Evolutionary conservation across 1,140 invertebrate genomes (phyloP), one percentile per base, ranked within the genome.

Genomic region (Platyscapa corneri): DNA sequence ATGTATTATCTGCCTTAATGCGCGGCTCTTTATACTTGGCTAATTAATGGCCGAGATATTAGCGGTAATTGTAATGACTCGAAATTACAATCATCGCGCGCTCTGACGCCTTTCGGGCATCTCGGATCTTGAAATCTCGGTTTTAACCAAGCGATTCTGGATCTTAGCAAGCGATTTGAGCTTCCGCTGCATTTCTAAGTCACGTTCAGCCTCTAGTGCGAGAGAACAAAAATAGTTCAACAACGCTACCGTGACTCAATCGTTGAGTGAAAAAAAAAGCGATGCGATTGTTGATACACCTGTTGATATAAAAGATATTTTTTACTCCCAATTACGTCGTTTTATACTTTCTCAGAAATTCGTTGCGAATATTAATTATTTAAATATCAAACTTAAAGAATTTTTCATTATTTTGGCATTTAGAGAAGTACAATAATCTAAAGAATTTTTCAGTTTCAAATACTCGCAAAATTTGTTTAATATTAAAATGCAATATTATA

Each of bases 1-100:
- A 87, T 90, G 89, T 88, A 92, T 91, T 91, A 92, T 78, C 76
- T 56, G 74, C 60, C 89, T 92, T 90, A 91, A 92, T 92, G 90
- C 88, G 88, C 89, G 88, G 84, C 91, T 91, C 90, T 91, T 92
- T 91, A 92, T 88, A 89, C 90, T 88, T 46, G 86, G 88, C 88
- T 92, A 93, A 93, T 93, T 93, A 92, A 93, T 92, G 88, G 83
- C 89, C 85, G 87, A 12, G 89, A 90, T 90, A 93, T 92, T 92
- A 93, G 90, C 89, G 89, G 56, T 92, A 92, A 92, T 93, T 92
- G 89, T 91, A 91, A 93, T 91, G 90, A 91, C 89, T 89, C 88
- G 89, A 90, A 92, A 92, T 93, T 93, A 91, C 90, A 87, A 91
- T 90, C 90, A 91, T 92, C 89, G 89, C 85, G 89, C 90, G 90